Base-by-base conservation (phyloP, 2,113 vertebrate species). In the Antechinus stuartii region DNA sequence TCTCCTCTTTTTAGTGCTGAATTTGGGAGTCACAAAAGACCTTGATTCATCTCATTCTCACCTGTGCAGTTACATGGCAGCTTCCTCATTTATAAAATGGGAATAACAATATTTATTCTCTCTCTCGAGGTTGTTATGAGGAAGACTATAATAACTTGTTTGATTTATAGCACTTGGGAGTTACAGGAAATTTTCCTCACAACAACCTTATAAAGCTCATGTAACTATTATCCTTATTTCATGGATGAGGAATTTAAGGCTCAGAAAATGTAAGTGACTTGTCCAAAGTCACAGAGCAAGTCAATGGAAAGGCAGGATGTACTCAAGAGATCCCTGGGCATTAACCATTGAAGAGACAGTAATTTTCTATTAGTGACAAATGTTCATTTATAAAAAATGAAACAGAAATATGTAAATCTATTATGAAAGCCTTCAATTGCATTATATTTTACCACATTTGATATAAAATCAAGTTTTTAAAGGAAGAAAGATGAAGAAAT, bases 401-500 rank as follows among this genome's bases (percentile, higher is more conserved):
- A 76, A 10, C 3, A 25, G 19, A 30, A 91, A 89, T 90, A 76
- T 91, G 68, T 30, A 30, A 46, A 91, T 50, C 93, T 49, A 53
- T 92, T 90, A 93, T 24, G 54, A 92, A 95, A 94, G 94, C 23
- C 54, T 55, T 22, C 3, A 68, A n/a, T 1, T 19, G 35, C 55
- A 54, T 52, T 26, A 12, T 94, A 54, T 16, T 35, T 93, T 49
- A 61, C 42, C 54, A 84, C 49, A 35, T 91, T 56, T 46, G 57
- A 95, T 89, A 90, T 57, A 89, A 95, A 90, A 96, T 30, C 91
- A 92, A 93, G 91, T 57, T 96, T 95, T 94, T 93, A 95, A 54
- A 95, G 46, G 46, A 68, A 12, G 30, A 68, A n/a, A 76, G 35
- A n/a, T 2, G 61, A n/a, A 89, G 42, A 96, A 96, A 49, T 52